Evolutionary conservation across 2,113 vertebrate genomes (phyloP).

Genomic region (Camelus dromedarius): DNA sequence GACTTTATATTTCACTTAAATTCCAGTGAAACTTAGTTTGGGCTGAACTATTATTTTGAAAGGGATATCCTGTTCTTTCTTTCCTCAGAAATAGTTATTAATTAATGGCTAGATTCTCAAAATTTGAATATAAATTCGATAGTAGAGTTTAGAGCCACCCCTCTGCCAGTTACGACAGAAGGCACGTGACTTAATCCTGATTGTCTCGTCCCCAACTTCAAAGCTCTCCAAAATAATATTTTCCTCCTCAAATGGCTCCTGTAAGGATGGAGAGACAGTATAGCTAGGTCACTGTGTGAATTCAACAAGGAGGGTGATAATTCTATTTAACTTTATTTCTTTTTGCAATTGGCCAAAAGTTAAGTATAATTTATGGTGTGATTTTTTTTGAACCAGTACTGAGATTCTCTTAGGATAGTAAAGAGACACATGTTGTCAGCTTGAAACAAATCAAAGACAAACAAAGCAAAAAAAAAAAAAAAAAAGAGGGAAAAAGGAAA

Average conservation of each 20-base stretch:
- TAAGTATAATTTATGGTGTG: neutral
- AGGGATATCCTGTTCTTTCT: neutral
- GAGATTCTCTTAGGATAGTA: neutral
- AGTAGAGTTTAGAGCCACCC: neutral
- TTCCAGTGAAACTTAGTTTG: neutral
- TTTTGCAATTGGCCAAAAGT: neutral
- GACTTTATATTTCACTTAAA: neutral
- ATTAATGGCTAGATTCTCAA: neutral
- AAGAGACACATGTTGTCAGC: neutral
- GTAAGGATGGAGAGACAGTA: neutral
- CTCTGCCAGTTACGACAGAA: fast-evolving
- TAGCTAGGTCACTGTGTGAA: neutral
- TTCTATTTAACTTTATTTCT: neutral
- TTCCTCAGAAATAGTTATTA: neutral
- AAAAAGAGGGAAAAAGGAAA: neutral
- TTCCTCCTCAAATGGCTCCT: neutral
- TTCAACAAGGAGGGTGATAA: neutral
- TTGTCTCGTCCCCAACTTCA: neutral
- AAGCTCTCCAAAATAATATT: neutral
- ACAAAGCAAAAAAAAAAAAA: neutral
- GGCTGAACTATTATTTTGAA: neutral
- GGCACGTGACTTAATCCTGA: too few relatives aligned
- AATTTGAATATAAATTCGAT: neutral
- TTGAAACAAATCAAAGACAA: neutral
- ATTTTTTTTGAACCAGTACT: neutral